Conservation (phyloP, 2,888 invertebrate genomes). For the Amphipyra berbera region DNA sequence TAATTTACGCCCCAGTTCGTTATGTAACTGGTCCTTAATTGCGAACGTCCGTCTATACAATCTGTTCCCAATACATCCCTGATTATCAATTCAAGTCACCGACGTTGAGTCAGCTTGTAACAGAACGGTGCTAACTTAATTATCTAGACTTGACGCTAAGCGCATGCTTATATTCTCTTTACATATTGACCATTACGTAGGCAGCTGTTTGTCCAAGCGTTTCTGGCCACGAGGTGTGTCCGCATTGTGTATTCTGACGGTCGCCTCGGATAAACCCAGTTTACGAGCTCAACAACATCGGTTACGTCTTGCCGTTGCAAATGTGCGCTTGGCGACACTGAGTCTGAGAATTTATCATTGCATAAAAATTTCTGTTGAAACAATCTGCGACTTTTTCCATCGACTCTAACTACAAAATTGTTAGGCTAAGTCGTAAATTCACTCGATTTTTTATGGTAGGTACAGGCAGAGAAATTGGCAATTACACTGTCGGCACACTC, state of each 20-base stretch:
- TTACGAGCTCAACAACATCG: slow-evolving; percentile 44
- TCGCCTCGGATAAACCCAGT: slow-evolving; percentile 30
- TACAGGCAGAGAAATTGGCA: slow-evolving; percentile 40
- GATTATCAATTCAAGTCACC: slow-evolving; percentile 57
- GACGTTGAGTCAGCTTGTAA: slow-evolving; percentile 48
- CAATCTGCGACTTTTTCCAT: slow-evolving; percentile 28
- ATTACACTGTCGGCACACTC: slow-evolving; percentile 37
- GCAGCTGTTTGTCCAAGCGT: slow-evolving; percentile 39
- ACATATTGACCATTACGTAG: slow-evolving; percentile 43
- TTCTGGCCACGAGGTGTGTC: slow-evolving; percentile 46
- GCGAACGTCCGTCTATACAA: slow-evolving; percentile 33
- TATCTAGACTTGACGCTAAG: slow-evolving; percentile 47
- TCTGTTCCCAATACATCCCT: slow-evolving; percentile 35
- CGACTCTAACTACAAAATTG: slow-evolving; percentile 30
- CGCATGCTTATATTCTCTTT: slow-evolving; percentile 45
- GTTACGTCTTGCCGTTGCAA: slow-evolving; percentile 36
- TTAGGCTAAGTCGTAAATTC: slow-evolving; percentile 30
- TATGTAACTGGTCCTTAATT: slow-evolving; percentile 41
- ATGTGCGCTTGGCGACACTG: slow-evolving; percentile 38
- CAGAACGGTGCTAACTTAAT: slow-evolving; percentile 51
- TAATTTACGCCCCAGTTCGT: slow-evolving; percentile 35
- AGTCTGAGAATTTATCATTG: slow-evolving; percentile 41
- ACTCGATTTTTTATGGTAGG: slow-evolving; percentile 30
- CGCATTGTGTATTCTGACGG: slow-evolving; percentile 49
- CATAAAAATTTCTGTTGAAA: slow-evolving; percentile 33